These are phyloP conservation scores for Arrhopalites spinosus DNA, from an alignment of 2,888 invertebrate species.

Conservation along the genomic window DNA sequence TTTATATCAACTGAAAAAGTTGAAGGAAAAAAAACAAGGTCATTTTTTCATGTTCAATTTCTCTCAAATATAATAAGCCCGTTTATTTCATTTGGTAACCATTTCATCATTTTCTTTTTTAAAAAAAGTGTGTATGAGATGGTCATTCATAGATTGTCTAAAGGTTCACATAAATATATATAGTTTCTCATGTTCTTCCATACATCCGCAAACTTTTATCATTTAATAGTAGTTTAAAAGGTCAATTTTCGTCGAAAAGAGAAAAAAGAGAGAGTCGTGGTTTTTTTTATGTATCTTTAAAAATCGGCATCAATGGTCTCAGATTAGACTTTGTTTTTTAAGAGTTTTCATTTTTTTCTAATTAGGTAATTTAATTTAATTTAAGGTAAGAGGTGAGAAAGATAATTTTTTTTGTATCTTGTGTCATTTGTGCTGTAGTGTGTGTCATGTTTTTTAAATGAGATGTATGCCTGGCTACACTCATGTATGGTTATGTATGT, in stretches of 20 bases:
- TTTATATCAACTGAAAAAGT: too few relatives aligned
- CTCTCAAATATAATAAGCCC: constrained; percentile 27
- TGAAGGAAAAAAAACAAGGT: too few relatives aligned
- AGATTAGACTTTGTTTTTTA: too few relatives aligned
- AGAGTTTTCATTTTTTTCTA: background rate
- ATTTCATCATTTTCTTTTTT: constrained; percentile 6
- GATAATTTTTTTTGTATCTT: background rate
- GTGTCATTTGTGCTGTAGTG: too few relatives aligned
- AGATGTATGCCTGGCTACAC: too few relatives aligned
- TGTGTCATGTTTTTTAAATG: too few relatives aligned
- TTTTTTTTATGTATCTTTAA: background rate
- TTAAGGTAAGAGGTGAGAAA: background rate
- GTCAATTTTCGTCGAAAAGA: background rate
- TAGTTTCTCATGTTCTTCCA: background rate
- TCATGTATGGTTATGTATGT: too few relatives aligned
- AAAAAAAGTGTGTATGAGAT: constrained; percentile 1
- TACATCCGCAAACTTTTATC: too few relatives aligned
- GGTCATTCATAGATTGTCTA: constrained; percentile 36
- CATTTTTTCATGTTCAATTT: background rate
- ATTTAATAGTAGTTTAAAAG: background rate
- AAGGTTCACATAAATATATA: constrained; percentile 19
- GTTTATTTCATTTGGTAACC: constrained; percentile 34
- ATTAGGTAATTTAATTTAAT: background rate
- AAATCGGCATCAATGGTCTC: too few relatives aligned
- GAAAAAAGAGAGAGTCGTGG: background rate